Conservation (phyloP, 2,888 invertebrate species). For the Polydrusus pterygomalis region DNA sequence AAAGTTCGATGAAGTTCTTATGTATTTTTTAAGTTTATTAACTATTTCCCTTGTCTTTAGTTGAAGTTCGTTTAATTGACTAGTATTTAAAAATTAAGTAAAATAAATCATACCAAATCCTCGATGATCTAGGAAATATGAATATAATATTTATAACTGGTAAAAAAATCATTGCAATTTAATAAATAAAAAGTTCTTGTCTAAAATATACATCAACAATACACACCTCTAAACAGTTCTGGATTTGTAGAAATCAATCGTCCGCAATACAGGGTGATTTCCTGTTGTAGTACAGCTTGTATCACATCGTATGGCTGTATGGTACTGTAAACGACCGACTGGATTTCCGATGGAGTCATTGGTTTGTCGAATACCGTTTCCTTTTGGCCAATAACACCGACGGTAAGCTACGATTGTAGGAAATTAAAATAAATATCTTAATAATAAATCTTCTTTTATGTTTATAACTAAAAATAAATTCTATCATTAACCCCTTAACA, state of each 20-base stretch:
- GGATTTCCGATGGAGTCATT: constrained; percentile 96
- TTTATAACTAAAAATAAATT: too few relatives aligned
- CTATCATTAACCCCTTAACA: too few relatives aligned
- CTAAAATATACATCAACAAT: too few relatives aligned
- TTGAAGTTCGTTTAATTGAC: too few relatives aligned
- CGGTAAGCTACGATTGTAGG: constrained; percentile 79
- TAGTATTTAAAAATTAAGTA: neutral
- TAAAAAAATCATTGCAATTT: too few relatives aligned
- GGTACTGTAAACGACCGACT: constrained; percentile 91
- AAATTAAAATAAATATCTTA: too few relatives aligned
- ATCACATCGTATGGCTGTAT: constrained; percentile 94
- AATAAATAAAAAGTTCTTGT: too few relatives aligned
- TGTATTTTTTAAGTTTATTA: too few relatives aligned
- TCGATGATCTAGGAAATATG: constrained; percentile 10
- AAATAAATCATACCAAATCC: constrained; percentile 30
- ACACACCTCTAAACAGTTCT: constrained; percentile 92
- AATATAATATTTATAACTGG: too few relatives aligned
- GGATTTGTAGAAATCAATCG: constrained; percentile 94
- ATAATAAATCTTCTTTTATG: too few relatives aligned
- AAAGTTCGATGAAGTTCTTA: too few relatives aligned
- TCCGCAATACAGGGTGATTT: constrained; percentile 91
- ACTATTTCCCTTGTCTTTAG: too few relatives aligned
- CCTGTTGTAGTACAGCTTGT: constrained; percentile 95
- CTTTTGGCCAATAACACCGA: constrained; percentile 94
- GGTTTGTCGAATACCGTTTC: constrained; percentile 99